phyloP scores from a whole-genome alignment of 2,888 invertebrate species.

The Furcula furcula region DNA sequence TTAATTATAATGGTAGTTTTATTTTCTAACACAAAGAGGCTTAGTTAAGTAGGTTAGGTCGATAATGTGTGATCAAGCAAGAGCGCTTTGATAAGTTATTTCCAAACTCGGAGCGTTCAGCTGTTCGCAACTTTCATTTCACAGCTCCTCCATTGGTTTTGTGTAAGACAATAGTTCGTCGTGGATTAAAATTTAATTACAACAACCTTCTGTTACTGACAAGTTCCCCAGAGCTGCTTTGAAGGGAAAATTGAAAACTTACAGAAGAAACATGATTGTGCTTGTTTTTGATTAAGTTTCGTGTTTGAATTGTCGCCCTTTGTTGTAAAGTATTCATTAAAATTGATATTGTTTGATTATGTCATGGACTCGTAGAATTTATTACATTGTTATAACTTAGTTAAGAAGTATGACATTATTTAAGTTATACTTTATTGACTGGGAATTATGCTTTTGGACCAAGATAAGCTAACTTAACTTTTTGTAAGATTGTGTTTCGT shows the following conservation, averaged over 20 bases:
- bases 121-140: conserved; percentile 21
- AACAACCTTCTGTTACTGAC: conserved; percentile 25
- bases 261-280: conserved; percentile 14
- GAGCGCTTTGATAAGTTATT: not conserved
- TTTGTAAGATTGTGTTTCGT: too few species aligned
- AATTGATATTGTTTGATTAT: too few species aligned
- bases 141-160: conserved; percentile 29
- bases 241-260: conserved; percentile 11
- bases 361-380: too few species aligned
- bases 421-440: too few species aligned
- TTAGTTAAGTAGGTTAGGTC: too few species aligned
- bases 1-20: too few species aligned
- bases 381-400: too few species aligned
- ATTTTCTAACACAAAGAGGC: too few species aligned
- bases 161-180: conserved; percentile 30
- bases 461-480: too few species aligned
- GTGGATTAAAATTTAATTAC: conserved; percentile 49
- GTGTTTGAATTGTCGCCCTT: conserved; percentile 6
- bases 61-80: not conserved
- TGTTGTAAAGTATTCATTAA: too few species aligned
- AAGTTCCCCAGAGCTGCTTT: conserved; percentile 25
- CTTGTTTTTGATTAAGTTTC: conserved; percentile 10
- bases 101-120: not conserved
- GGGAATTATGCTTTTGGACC: too few species aligned
- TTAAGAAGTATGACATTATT: too few species aligned